A percentile compares a stretch with the other conserved stretches of the same genome.
Evolutionary conservation across 2,888 invertebrate genomes (phyloP).

Genomic region (Cremastobaeus sp.): DNA sequence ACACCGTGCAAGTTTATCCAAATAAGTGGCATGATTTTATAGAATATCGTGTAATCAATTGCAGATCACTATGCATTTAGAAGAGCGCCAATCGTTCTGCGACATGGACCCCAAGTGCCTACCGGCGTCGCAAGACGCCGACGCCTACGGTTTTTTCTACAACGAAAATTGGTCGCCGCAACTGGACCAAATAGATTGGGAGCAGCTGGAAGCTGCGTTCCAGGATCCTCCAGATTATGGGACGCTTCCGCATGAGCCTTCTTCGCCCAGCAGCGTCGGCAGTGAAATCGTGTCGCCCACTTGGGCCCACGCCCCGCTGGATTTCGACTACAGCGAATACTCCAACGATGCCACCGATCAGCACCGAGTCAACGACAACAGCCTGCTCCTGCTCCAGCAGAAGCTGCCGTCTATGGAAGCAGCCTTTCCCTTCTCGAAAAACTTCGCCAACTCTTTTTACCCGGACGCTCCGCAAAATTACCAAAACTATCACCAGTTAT

Average conservation of each 20-base stretch:
- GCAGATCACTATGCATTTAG: slow-evolving; percentile 28
- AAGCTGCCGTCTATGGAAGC: slow-evolving; percentile 70
- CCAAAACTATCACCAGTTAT: neutral
- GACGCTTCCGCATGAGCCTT: slow-evolving; percentile 46
- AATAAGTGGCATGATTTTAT: neutral
- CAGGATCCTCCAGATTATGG: slow-evolving; percentile 66
- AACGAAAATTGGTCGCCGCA: slow-evolving; percentile 65
- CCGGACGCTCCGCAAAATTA: slow-evolving; percentile 32
- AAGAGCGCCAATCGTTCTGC: slow-evolving; percentile 27
- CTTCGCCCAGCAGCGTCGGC: slow-evolving; percentile 69
- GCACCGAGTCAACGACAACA: slow-evolving; percentile 15
- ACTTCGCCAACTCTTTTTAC: slow-evolving; percentile 23
- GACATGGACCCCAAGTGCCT: slow-evolving; percentile 33
- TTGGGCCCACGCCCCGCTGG: slow-evolving; percentile 61
- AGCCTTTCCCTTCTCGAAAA: slow-evolving; percentile 73
- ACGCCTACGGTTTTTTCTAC: neutral
- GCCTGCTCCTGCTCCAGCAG: slow-evolving; percentile 30
- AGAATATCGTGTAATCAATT: too few relatives aligned
- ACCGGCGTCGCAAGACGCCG: neutral
- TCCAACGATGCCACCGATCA: slow-evolving; percentile 66
- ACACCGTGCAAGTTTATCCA: neutral
- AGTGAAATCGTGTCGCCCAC: slow-evolving; percentile 70
- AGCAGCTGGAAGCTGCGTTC: slow-evolving; percentile 67
- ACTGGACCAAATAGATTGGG: slow-evolving; percentile 68
- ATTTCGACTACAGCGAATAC: slow-evolving; percentile 65